Percentiles rank a stretch among this genome's conserved stretches.
phyloP scores from a whole-genome alignment of 2,888 invertebrate genomes.

The Netelia virgata region DNA sequence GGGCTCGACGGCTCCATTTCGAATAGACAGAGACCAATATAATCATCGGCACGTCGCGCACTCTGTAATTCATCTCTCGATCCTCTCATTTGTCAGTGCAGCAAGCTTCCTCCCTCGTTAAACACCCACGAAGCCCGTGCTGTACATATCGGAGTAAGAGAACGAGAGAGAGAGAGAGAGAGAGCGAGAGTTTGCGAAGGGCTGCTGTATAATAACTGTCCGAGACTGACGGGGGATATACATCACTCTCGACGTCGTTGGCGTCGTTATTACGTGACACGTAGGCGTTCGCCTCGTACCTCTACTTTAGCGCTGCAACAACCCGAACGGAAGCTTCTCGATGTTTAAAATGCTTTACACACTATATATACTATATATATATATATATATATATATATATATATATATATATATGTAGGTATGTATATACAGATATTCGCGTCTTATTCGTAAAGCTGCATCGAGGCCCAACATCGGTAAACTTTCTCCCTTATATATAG shows the following conservation, averaged over 20 bases:
- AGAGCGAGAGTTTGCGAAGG: conserved; percentile 20
- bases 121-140: conserved; percentile 42
- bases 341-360: conserved; percentile 17
- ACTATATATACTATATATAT: neutral
- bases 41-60: conserved; percentile 32
- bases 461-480: neutral
- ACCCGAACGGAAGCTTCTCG: conserved; percentile 44
- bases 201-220: conserved; percentile 60
- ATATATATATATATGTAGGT: neutral
- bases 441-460: conserved; percentile 6
- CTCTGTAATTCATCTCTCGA: conserved; percentile 39
- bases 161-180: conserved; percentile 18
- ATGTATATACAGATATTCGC: neutral
- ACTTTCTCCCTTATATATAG: neutral
- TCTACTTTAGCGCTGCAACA: conserved; percentile 26
- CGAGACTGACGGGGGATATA: conserved; percentile 55
- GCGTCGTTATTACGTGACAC: conserved; percentile 58
- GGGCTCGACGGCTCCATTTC: conserved; percentile 9
- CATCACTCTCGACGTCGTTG: conserved; percentile 54
- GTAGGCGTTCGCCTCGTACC: conserved; percentile 60
- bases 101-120: conserved; percentile 50
- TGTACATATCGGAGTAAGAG: conserved; percentile 29
- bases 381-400: neutral
- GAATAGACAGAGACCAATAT: conserved; percentile 1
- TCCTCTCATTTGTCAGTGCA: conserved; percentile 49